These are phyloP conservation scores for Amiota minor DNA, from an alignment of 2,888 invertebrate species.

Conservation along the genomic window DNA sequence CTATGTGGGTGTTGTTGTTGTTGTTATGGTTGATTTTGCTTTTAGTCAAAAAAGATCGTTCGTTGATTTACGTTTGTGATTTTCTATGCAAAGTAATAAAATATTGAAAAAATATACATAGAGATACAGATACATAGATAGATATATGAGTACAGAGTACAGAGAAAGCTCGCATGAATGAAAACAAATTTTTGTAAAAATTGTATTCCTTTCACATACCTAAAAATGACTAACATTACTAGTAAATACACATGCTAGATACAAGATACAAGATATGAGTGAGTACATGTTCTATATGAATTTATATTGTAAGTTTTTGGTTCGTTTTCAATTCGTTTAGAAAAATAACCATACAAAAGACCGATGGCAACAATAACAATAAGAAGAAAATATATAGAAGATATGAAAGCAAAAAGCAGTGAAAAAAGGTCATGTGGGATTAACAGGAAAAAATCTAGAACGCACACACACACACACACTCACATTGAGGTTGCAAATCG, in stretches of 20 bases:
- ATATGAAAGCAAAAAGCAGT: background rate
- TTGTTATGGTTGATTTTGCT: background rate
- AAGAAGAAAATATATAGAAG: background rate
- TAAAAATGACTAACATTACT: no score
- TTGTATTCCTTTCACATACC: no score
- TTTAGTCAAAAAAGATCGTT: background rate
- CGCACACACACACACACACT: no score
- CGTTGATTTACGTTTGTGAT: constrained; percentile 61
- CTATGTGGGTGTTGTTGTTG: background rate
- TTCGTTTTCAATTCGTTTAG: constrained; percentile 4
- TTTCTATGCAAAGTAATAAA: constrained; percentile 54
- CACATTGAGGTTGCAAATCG: background rate
- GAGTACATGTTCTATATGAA: no score
- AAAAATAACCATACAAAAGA: background rate
- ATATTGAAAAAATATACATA: constrained; percentile 55
- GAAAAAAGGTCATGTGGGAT: constrained; percentile 5
- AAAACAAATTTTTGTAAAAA: no score
- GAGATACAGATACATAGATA: no score
- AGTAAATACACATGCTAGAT: no score
- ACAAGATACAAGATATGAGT: no score
- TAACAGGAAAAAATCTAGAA: background rate
- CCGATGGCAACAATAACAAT: background rate
- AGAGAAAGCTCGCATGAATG: no score
- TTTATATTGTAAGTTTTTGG: no score
- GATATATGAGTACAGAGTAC: background rate